Percentiles rank a stretch among this genome's conserved stretches.
These are phyloP conservation scores for Coptodon bakossiorum DNA, from an alignment of 2,113 vertebrate species.

Conservation along the genomic window DNA sequence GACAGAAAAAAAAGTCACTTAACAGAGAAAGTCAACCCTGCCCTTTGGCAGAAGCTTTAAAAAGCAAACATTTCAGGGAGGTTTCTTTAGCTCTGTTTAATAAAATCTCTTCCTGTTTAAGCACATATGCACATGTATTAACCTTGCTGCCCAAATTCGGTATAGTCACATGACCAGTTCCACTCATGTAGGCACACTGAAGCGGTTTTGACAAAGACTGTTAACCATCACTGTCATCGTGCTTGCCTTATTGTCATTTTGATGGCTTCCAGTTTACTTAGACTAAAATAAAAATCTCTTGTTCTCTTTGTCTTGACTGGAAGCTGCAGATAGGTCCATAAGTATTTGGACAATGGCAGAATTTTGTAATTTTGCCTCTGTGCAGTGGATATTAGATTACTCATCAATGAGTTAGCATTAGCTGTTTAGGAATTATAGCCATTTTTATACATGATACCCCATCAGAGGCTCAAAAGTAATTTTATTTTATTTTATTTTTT, in stretches of 20 bases:
- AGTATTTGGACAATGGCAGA: neutral
- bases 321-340: neutral
- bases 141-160: neutral
- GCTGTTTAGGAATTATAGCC: neutral
- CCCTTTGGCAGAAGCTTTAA: neutral
- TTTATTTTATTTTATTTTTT: too few species aligned
- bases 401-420: neutral
- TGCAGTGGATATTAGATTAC: neutral
- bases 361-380: rapidly evolving
- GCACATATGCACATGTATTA: neutral
- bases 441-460: neutral
- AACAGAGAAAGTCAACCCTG: neutral
- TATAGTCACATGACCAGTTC: neutral
- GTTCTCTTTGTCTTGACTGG: neutral
- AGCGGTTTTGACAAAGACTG: neutral
- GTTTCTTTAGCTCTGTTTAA: neutral
- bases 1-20: neutral
- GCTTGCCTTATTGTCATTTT: neutral
- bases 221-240: neutral
- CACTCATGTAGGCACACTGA: neutral
- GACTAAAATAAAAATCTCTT: neutral
- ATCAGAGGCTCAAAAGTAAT: neutral
- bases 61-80: neutral
- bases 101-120: neutral
- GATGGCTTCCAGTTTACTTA: neutral